These are phyloP conservation scores for Electrona antarctica DNA, from an alignment of 2,113 vertebrate species.

Conservation along the genomic window DNA sequence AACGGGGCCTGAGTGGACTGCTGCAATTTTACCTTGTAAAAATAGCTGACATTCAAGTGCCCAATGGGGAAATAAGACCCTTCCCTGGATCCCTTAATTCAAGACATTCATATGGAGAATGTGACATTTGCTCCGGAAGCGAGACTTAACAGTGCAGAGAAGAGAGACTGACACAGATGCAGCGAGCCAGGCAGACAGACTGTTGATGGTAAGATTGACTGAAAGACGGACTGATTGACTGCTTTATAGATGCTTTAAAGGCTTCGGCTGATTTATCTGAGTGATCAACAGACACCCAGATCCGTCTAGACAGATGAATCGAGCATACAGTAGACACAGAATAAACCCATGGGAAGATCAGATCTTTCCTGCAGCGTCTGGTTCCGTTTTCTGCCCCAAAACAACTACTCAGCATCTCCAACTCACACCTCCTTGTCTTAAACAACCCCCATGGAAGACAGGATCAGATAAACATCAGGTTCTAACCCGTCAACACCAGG, in stretches of 20 bases:
- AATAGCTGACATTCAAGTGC: conserved; percentile 38
- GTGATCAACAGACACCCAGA: neutral
- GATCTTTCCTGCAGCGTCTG: no score
- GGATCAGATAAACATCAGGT: neutral
- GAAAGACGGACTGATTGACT: no score
- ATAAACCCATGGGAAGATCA: no score
- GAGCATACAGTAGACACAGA: neutral
- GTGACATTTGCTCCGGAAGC: conserved; percentile 38
- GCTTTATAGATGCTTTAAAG: no score
- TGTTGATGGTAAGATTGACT: no score
- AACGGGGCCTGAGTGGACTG: neutral
- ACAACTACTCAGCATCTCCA: neutral
- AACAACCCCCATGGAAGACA: neutral
- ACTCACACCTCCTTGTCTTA: neutral
- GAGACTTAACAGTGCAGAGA: neutral
- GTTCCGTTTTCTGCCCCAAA: neutral
- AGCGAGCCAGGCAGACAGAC: neutral
- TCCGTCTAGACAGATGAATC: neutral
- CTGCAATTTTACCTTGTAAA: conserved; percentile 9
- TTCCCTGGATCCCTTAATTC: neutral
- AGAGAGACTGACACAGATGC: neutral
- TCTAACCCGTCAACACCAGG: neutral
- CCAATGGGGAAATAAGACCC: conserved; percentile 14
- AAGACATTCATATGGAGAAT: conserved; percentile 41
- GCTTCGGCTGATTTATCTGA: no score